Base-by-base conservation (phyloP, 2,113 vertebrate species). In the Phaetusa simplex region DNA sequence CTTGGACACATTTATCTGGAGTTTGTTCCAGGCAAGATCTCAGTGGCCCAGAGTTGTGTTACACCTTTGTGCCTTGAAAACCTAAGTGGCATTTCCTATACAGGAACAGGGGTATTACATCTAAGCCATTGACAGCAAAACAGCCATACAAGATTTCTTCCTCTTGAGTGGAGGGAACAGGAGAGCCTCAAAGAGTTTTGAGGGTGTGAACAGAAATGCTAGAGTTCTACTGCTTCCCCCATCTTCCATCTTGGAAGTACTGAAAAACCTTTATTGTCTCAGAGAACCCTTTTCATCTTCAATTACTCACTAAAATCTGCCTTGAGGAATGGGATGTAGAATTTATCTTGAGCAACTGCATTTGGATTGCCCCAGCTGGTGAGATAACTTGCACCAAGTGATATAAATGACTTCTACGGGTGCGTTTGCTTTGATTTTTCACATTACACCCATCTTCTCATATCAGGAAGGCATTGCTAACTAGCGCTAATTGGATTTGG, bases 391-490 rank as follows among this genome's bases (percentile, higher is more conserved):
- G 12, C 43, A 86, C 17, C 36, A 55, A 58, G 20, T 81, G 62
- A 64, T n/a, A 74, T 1, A 90, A 89, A 72, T 45, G 0, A 81
- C 71, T 88, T 76, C 47, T 69, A 45, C 17, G 38, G 3, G 2
- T 72, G 47, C 19, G 11, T 88, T 92, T 90, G 9, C 65, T 91
- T 70, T 83, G 77, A 93, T 86, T 93, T 93, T 93, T 95, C 19
- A 30, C 34, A 59, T 61, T 82, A 64, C 6, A 61, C 12, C 14
- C 32, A 84, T 78, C 43, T 86, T 64, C 27, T 36, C 27, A 13
- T 76, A 56, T 69, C 8, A 65, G 22, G 30, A 91, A 91, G n/a
- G 5, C 5, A 7, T 76, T 3, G 1, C 27, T 91, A 89, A 58
- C 58, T 42, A 74, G 32, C 20, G 36, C 49, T 93, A 76, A 87